phyloP scores from a whole-genome alignment of 1,140 invertebrate genomes.

The Camponotus floridanus region DNA sequence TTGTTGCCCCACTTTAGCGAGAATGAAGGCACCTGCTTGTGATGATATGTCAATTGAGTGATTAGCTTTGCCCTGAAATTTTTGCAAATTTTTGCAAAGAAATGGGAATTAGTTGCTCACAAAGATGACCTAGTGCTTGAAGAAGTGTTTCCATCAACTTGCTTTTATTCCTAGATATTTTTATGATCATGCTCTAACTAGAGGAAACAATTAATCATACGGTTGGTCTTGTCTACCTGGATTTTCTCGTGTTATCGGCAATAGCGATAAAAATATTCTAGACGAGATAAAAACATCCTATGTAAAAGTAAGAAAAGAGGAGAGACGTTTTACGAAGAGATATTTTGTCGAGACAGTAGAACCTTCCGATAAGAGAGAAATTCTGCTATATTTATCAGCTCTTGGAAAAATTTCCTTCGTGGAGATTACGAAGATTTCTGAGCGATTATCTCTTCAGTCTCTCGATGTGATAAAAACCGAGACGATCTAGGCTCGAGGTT shows the following conservation, averaged over 20 bases:
- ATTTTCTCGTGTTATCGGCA: no score
- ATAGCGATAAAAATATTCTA: no score
- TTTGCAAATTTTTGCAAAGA: neutral
- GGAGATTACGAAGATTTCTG: neutral
- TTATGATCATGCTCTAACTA: no score
- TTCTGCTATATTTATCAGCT: neutral
- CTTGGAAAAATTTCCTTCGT: neutral
- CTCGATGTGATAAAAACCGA: neutral
- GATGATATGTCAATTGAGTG: neutral
- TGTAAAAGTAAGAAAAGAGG: neutral
- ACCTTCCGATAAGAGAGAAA: neutral
- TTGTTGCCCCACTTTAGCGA: neutral
- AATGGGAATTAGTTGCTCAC: neutral
- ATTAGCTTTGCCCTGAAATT: neutral
- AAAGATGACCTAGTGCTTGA: no score
- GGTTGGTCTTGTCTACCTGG: no score
- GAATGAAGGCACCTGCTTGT: neutral
- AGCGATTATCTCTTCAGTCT: neutral
- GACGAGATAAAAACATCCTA: no score
- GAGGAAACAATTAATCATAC: no score
- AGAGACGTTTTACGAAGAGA: neutral
- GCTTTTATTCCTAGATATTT: no score
- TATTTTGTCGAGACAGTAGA: no score
- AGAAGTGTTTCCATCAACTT: no score
- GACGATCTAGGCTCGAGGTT: slow-evolving; percentile 3